phyloP scores from a whole-genome alignment of 2,113 vertebrate species.

The Nycticebus coucang region DNA sequence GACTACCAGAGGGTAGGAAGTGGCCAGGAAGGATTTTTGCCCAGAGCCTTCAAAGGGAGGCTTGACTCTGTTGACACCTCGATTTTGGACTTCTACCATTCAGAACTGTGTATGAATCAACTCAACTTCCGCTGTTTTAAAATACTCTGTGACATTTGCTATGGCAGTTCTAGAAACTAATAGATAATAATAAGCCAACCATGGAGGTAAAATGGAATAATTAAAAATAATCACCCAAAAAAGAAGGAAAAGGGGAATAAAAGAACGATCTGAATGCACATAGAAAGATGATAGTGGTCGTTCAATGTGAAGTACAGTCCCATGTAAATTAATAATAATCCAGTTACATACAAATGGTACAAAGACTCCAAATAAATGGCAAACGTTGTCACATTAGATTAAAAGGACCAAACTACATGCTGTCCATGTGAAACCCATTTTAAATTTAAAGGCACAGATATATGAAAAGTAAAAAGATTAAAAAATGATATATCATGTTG shows the following conservation, averaged over 20 bases:
- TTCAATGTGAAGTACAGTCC: neutral
- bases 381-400: neutral
- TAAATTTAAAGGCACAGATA: neutral
- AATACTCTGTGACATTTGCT: neutral
- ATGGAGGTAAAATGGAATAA: conserved; percentile 17
- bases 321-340: neutral
- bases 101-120: neutral
- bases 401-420: neutral
- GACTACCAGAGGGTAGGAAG: neutral
- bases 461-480: neutral
- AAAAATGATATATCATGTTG: neutral
- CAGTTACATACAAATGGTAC: neutral
- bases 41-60: neutral
- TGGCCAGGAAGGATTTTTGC: neutral
- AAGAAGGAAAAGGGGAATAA: neutral
- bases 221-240: neutral
- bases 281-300: neutral
- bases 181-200: neutral
- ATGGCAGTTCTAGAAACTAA: neutral
- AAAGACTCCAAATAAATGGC: neutral
- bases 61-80: too few relatives aligned
- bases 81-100: neutral
- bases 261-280: neutral
- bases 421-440: neutral
- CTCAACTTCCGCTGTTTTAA: neutral